Base-by-base conservation (phyloP, 2,797 vertebrate species). In the Spinus pinus region DNA sequence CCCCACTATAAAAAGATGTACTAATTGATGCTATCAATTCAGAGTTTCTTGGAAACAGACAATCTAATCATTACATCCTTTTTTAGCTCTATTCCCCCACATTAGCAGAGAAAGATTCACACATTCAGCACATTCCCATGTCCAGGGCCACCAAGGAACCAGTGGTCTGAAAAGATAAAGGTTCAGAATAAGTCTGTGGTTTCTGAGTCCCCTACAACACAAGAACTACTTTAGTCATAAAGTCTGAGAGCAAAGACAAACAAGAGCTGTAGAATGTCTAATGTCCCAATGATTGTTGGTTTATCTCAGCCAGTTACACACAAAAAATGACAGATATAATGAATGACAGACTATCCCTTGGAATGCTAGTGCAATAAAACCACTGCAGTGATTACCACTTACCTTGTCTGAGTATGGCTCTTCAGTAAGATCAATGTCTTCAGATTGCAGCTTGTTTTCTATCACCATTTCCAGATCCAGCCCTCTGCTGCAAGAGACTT, bases 381-480 rank as follows among this genome's bases (percentile, higher is more conserved):
- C 2, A 9, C 1, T 16, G 16, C 81, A 44, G 24, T 28, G 15
- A 30, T 33, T 54, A 42, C 23, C 14, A 8, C 96, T 88, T 94
- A 99, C 99, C 98, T 99, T 99, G 97, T 99, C 99, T 14, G 99
- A 99, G 95, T 99, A 99, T 0, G 99, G 99, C 91, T 99, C 99
- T 95, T 99, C 99, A 0, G 99, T 99, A n/a, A 99, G 99, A 86
- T 99, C 99, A 30, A 99, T 99, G 91, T 98, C 98, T 95, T 99
- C 99, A 0, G 97, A 97, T 37, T 98, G 98, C 80, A 99, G 95
- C 96, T 99, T 99, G 83, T 98, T 98, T 75, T 99, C 99, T 60
- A 99, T 98, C 51, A 99, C 96, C 82, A 98, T 98, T 81, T 99
- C 98, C 90, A 99, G 98, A 96, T 99, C 98, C 24, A 98, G 89